Evolutionary conservation across 2,888 invertebrate species (phyloP).

Genomic region (Margaritifera margaritifera): DNA sequence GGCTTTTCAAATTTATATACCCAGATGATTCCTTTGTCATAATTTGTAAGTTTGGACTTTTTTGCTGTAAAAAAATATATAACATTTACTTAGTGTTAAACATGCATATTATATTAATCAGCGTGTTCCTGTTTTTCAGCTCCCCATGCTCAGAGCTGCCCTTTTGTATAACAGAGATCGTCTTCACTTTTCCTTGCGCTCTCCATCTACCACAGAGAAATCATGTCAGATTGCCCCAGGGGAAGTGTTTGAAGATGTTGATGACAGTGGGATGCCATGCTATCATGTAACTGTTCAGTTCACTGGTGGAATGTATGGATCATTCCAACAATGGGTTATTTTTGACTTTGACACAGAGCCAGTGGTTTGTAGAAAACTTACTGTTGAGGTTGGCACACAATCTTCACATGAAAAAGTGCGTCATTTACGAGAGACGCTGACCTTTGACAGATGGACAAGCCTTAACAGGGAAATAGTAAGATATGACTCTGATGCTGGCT

Average conservation of each 20-base stretch:
- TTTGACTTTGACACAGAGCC: constrained; percentile 68
- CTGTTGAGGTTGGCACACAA: constrained; percentile 63
- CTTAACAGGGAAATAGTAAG: constrained; percentile 60
- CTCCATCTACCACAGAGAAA: constrained; percentile 32
- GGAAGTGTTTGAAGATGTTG: constrained; percentile 48
- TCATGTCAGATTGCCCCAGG: constrained; percentile 62
- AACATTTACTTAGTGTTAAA: neutral
- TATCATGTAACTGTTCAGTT: constrained; percentile 53
- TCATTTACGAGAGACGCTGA: constrained; percentile 53
- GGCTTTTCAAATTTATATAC: no score
- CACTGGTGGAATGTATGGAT: constrained; percentile 66
- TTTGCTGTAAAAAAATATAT: no score
- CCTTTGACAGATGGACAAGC: constrained; percentile 68
- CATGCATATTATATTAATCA: neutral
- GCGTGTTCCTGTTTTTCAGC: constrained; percentile 28
- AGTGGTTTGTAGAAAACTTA: constrained; percentile 60
- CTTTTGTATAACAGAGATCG: constrained; percentile 65
- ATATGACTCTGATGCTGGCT: constrained; percentile 24
- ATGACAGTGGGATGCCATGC: constrained; percentile 33
- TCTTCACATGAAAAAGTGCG: constrained; percentile 55
- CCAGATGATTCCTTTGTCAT: no score
- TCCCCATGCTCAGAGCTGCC: constrained; percentile 56
- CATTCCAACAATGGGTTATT: constrained; percentile 67
- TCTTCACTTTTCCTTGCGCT: constrained; percentile 60
- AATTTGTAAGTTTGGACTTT: no score